Conservation (phyloP, 2,797 vertebrate genomes). For the Acridotheres tristis region DNA sequence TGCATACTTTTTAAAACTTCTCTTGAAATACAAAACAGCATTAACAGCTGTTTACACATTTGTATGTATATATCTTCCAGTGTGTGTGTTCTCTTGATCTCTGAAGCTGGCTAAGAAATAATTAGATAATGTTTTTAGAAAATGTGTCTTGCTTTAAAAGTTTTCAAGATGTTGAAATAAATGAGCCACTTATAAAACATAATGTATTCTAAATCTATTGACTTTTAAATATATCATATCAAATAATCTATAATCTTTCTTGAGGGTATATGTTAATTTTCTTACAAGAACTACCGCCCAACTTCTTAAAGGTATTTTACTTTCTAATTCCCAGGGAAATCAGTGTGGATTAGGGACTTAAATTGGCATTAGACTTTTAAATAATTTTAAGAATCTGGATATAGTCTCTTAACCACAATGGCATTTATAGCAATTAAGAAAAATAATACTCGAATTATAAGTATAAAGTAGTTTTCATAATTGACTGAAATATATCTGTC, state of each 20-base stretch:
- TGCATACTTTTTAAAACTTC: neutral
- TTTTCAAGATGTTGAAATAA: constrained; percentile 18
- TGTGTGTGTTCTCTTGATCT: neutral
- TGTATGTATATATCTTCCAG: neutral
- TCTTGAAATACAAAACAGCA: neutral
- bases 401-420: neutral
- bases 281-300: constrained; percentile 1
- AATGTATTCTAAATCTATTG: neutral
- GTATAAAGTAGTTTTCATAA: neutral
- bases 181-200: constrained; percentile 7
- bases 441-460: neutral
- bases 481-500: neutral
- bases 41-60: neutral
- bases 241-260: constrained; percentile 56
- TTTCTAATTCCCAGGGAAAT: constrained; percentile 48
- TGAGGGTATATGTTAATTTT: constrained; percentile 52
- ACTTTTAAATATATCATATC: constrained; percentile 5
- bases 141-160: neutral
- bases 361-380: constrained; percentile 51
- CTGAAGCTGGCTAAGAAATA: neutral
- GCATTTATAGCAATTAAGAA: constrained; percentile 23
- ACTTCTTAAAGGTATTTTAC: constrained; percentile 37
- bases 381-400: constrained; percentile 35
- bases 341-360: constrained; percentile 52
- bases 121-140: neutral